Base-by-base conservation (phyloP, 2,113 vertebrate genomes). In the Platichthys stellatus region DNA sequence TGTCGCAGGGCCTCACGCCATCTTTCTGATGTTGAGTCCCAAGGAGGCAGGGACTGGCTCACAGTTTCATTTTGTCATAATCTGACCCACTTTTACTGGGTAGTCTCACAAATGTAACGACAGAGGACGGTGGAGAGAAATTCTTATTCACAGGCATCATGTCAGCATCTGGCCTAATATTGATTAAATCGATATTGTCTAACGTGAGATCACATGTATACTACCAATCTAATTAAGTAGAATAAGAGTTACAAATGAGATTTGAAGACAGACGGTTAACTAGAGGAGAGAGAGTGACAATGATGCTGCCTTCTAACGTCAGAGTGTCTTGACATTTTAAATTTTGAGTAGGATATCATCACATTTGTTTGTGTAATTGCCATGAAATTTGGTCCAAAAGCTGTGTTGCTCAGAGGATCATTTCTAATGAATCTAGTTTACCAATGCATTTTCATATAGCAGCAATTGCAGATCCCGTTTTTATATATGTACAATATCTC, bases 21-120 rank as follows among this genome's bases (percentile, higher is more conserved):
- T 69, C 78, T 21, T 64, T 77, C 40, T 12, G 47, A 43, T 73
- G 35, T 49, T 58, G 12, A 66, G 63, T 81, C 53, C 68, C 64
- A 21, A n/a, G 13, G 35, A 72, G 65, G 60, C 23, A 63, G 24
- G 20, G 51, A 28, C 38, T 60, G 67, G 20, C 49, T 87, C 69
- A 20, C 35, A 70, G 66, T 85, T 82, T 80, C 45, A 74, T 62
- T 70, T 78, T 74, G 74, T 69, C 74, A 60, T 68, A 74, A 72
- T 85, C 69, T 69, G 77, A 77, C 73, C 74, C 72, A 71, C 73
- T 88, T 85, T 73, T 61, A 6, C 24, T 5, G 31, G n/a, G 13
- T n/a, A 70, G 24, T 76, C 70, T 18, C 58, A 61, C 14, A 7
- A 53, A 69, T 71, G 26, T 66, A 69, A 69, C 61, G 63, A 24